These are phyloP conservation scores for Drosophila kambysellisi DNA, from an alignment of 2,888 invertebrate genomes.

Conservation along the genomic window DNA sequence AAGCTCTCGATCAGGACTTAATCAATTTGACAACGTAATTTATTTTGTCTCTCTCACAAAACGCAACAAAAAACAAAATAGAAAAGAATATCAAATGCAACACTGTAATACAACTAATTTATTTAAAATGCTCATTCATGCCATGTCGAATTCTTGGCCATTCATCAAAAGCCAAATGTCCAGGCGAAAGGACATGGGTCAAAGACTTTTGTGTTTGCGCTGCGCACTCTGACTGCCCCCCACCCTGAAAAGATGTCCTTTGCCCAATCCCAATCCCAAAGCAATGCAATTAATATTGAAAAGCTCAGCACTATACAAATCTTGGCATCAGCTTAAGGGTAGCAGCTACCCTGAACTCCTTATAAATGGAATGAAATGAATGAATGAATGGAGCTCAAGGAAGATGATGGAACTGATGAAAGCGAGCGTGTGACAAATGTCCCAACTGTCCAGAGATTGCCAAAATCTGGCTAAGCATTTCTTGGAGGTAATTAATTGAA, in stretches of 20 bases:
- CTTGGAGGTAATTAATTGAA: constrained; percentile 68
- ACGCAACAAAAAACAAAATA: not conserved
- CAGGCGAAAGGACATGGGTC: constrained; percentile 67
- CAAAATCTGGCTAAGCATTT: constrained; percentile 57
- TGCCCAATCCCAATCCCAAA: constrained; percentile 36
- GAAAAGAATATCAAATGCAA: constrained; percentile 37
- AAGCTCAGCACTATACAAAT: constrained; percentile 57
- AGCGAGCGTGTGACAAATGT: constrained; percentile 77
- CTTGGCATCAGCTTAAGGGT: constrained; percentile 29
- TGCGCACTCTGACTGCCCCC: constrained; percentile 33
- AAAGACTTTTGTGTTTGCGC: constrained; percentile 63
- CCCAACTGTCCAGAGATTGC: constrained; percentile 58
- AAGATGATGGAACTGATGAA: constrained; percentile 73
- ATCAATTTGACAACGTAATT: constrained; percentile 67
- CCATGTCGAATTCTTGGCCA: constrained; percentile 74
- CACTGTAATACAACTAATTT: constrained; percentile 74
- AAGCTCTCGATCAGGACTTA: constrained; percentile 51
- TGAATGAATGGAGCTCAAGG: constrained; percentile 27
- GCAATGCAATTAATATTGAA: constrained; percentile 77
- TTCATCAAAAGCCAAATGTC: constrained; percentile 77
- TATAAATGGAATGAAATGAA: constrained; percentile 20
- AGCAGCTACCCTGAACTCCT: constrained; percentile 11
- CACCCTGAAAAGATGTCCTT: constrained; percentile 45
- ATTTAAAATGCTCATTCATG: constrained; percentile 80
- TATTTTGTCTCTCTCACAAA: constrained; percentile 32